phyloP scores from a whole-genome alignment of 2,888 invertebrate genomes.

The Lasioglossum figueresi region DNA sequence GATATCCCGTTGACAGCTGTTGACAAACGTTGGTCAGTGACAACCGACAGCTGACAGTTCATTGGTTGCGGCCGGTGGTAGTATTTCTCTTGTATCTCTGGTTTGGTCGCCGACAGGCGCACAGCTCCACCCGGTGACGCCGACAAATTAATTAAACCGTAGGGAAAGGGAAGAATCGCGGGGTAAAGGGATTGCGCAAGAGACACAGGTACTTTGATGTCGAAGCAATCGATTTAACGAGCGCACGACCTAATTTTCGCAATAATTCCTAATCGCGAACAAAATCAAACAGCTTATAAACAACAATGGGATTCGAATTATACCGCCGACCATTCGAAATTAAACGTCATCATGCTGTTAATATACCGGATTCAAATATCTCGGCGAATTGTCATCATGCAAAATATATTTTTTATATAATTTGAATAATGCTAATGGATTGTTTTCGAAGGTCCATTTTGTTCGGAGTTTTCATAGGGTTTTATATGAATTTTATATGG shows the following conservation, averaged over 20 bases:
- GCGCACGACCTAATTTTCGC: not conserved
- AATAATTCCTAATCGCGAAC: not conserved
- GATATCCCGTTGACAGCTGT: constrained; percentile 35
- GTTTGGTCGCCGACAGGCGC: not conserved
- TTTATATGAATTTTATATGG: too few species aligned
- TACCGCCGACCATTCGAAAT: not conserved
- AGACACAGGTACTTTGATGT: constrained; percentile 2
- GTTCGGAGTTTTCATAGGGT: too few species aligned
- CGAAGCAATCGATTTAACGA: not conserved
- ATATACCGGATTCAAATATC: not conserved
- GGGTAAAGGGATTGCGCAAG: not conserved
- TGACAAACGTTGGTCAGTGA: constrained; percentile 45
- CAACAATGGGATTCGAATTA: not conserved
- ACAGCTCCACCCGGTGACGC: not conserved
- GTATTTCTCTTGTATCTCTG: constrained; percentile 25
- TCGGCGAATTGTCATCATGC: too few species aligned
- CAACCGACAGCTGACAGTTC: constrained; percentile 49
- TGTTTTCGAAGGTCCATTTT: too few species aligned
- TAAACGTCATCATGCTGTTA: not conserved
- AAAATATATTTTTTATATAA: too few species aligned
- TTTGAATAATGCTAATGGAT: too few species aligned
- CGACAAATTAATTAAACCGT: constrained; percentile 33
- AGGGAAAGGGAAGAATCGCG: not conserved
- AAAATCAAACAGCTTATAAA: not conserved
- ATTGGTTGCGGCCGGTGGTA: constrained; percentile 31